A percentile compares a stretch with the other conserved stretches of the same genome.
These are phyloP conservation scores for Hyperopisus bebe DNA, from an alignment of 2,113 vertebrate genomes.

Conservation along the genomic window DNA sequence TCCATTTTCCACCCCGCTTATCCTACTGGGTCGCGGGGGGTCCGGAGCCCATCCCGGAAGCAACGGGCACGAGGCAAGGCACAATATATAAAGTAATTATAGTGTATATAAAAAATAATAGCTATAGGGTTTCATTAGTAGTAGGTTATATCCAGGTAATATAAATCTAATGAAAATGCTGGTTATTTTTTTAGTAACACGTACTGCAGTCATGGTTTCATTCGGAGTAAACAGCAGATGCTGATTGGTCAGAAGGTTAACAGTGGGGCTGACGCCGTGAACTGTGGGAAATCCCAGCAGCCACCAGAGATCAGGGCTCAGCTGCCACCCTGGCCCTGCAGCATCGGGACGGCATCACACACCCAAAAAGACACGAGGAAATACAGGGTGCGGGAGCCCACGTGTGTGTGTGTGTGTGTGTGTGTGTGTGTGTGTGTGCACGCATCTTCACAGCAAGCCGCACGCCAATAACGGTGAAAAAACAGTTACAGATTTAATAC, in stretches of 20 bases:
- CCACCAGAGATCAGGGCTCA: not conserved
- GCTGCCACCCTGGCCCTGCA: not conserved
- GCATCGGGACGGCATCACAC: not conserved
- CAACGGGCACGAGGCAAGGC: too few relatives aligned
- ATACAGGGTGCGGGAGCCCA: not conserved
- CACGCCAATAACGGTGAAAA: not conserved
- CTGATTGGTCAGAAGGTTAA: not conserved
- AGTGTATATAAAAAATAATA: not conserved
- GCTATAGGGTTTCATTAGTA: not conserved
- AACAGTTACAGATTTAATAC: not conserved
- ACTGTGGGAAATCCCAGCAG: not conserved
- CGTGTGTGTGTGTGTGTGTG: not conserved
- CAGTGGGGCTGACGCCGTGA: not conserved
- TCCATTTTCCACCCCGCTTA: too few relatives aligned
- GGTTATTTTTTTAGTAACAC: not conserved
- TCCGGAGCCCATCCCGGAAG: too few relatives aligned
- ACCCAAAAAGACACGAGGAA: not conserved
- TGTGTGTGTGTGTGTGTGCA: not conserved
- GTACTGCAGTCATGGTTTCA: not conserved
- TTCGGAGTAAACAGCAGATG: constrained; percentile 3
- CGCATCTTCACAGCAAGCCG: not conserved
- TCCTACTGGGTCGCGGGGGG: too few relatives aligned
- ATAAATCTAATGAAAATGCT: not conserved
- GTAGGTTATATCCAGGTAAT: not conserved
- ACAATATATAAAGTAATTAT: not conserved